Evolutionary conservation across 2,797 vertebrate species (phyloP).

Genomic region (Smutsia temminckii): DNA sequence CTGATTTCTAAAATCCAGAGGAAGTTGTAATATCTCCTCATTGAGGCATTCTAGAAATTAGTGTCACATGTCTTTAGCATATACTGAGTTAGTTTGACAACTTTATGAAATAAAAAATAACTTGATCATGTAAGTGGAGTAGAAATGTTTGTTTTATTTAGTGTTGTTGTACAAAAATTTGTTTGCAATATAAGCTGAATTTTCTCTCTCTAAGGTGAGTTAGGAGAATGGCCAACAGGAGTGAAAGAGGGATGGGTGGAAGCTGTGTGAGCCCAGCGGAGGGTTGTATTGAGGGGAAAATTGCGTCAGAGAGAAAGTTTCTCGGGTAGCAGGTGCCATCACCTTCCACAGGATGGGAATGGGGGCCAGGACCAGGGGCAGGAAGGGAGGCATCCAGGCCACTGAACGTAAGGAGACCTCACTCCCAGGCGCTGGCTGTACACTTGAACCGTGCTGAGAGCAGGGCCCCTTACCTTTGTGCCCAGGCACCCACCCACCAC

Average conservation of each 20-base stretch:
- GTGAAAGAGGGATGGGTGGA: not conserved
- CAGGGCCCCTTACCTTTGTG: not conserved
- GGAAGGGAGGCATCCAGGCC: not conserved
- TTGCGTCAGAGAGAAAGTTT: not conserved
- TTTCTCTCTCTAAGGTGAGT: not conserved
- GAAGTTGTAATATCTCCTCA: not conserved
- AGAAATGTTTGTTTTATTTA: slow-evolving; percentile 1
- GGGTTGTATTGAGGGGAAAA: not conserved
- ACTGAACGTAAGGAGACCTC: not conserved
- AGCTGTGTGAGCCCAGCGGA: not conserved
- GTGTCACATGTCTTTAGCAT: not conserved
- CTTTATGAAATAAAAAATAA: not conserved
- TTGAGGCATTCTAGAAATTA: slow-evolving; percentile 3
- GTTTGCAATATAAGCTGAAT: not conserved
- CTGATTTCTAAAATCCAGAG: slow-evolving; percentile 34
- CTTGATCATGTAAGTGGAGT: not conserved
- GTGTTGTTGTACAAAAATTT: not conserved
- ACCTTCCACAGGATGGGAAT: not conserved
- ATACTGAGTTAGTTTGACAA: not conserved
- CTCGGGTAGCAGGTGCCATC: not conserved
- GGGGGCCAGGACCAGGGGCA: not conserved
- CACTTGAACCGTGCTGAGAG: not conserved
- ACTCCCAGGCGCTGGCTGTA: too few species aligned
- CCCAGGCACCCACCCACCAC: not conserved
- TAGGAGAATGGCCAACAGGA: not conserved